Percentiles rank a stretch among this genome's conserved stretches.
Conservation (phyloP, 2,797 vertebrate genomes). For the Acanthornis magna region DNA sequence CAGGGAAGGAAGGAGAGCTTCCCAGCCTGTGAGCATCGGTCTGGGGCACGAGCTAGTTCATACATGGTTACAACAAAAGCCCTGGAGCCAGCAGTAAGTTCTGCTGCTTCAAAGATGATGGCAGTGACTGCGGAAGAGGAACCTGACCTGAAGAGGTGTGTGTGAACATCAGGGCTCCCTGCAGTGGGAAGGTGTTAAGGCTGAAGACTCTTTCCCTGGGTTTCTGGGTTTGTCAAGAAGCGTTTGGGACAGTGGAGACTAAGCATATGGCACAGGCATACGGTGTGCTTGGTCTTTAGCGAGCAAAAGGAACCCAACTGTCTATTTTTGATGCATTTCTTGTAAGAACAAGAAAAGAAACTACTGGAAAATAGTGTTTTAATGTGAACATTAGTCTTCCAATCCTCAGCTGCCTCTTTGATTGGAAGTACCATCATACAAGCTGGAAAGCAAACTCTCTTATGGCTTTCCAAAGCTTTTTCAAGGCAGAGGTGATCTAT, state of each 20-base stretch:
- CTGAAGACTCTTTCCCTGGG: not conserved
- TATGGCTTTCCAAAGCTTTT: not conserved
- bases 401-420: not conserved
- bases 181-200: not conserved
- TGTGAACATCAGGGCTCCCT: not conserved
- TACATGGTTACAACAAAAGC: not conserved
- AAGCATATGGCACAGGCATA: not conserved
- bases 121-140: not conserved
- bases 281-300: not conserved
- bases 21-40: not conserved
- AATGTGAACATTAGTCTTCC: not conserved
- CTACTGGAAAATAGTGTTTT: not conserved
- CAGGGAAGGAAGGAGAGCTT: not conserved
- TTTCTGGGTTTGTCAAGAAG: slow-evolving; percentile 1
- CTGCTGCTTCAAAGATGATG: not conserved
- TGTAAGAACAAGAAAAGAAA: not conserved
- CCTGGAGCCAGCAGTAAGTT: not conserved
- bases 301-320: not conserved
- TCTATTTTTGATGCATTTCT: not conserved
- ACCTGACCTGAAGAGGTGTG: not conserved
- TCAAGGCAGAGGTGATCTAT: not conserved
- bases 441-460: not conserved
- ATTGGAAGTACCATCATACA: not conserved
- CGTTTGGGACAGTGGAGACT: not conserved
- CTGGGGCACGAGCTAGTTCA: not conserved